Base-by-base conservation (phyloP, 2,888 invertebrate genomes). In the Thera obeliscata region DNA sequence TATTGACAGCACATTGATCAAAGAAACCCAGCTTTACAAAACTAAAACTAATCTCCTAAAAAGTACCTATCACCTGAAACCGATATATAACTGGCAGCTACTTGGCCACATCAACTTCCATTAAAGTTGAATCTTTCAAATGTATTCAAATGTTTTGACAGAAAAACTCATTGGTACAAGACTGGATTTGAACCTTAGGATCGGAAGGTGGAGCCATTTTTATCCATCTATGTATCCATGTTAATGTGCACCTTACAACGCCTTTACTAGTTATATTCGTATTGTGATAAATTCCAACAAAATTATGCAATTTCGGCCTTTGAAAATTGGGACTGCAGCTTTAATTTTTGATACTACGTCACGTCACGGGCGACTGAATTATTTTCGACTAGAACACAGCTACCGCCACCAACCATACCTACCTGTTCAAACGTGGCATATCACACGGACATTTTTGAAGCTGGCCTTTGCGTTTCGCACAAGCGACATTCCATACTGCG, bases 391-490 rank as follows among this genome's bases (percentile, higher is more conserved):
- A 55, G 57, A 70, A 43, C 50, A 61, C 63, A 62, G 61, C 48
- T 66, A 64, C 66, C 61, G 61, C 54, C 41, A 50, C 36, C 52
- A 33, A 33, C 52, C 43, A 46, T 56, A 58, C 22, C 68, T 56
- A 58, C 11, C 69, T 63, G 59, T 69, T 70, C 67, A 68, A 71
- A 70, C 67, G 66, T 67, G 64, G 66, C 64, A 52, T 69, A 72
- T 70, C 67, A 72, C 68, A 65, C 68, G 64, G 64, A 46, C 64
- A 64, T 72, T 73, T 75, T 72, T 67, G 74, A 73, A 74, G 70
- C 72, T 62, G 66, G 69, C 69, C 64, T 72, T 63, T 75, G 68
- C 65, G 72, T 70, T 72, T 72, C 73, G 69, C 66, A 73, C 73
- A 73, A 74, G 73, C 62, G 71, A 70, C 69, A 73, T 72, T 72